phyloP scores from a whole-genome alignment of 2,113 vertebrate species.

The Numida meleagris region DNA sequence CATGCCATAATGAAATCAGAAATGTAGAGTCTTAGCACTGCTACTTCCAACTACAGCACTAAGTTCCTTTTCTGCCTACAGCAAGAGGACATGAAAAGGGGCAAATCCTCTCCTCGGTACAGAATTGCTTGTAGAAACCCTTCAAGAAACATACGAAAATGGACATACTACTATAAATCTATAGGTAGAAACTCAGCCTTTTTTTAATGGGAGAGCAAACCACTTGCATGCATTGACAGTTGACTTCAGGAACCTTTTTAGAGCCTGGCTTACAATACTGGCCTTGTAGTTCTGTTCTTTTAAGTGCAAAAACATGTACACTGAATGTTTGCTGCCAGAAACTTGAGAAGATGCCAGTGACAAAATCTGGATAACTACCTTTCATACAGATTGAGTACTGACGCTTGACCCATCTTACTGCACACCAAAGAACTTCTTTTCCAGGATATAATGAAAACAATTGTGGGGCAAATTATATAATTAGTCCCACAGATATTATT shows the following conservation, averaged over 20 bases:
- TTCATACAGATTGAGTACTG: not conserved
- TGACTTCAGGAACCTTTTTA: not conserved
- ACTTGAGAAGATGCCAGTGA: not conserved
- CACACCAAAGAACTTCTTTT: not conserved
- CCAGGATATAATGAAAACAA: not conserved
- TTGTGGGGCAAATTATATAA: not conserved
- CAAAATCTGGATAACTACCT: not conserved
- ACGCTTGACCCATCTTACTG: not conserved
- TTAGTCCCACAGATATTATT: not conserved
- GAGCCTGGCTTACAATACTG: not conserved
- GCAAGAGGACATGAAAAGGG: not conserved
- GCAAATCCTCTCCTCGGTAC: not conserved
- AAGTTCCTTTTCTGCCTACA: not conserved
- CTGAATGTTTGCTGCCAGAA: not conserved
- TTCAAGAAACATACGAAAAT: not conserved
- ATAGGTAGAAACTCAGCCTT: not conserved
- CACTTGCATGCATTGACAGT: not conserved
- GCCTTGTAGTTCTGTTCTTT: not conserved
- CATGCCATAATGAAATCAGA: not conserved
- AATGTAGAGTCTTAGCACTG: not conserved
- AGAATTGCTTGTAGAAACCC: not conserved
- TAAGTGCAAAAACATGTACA: not conserved
- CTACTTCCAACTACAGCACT: not conserved
- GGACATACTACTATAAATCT: not conserved
- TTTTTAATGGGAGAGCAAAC: fast-evolving